Evolutionary conservation across 2,888 invertebrate species (phyloP).

Genomic region (Ethmia dodecea): DNA sequence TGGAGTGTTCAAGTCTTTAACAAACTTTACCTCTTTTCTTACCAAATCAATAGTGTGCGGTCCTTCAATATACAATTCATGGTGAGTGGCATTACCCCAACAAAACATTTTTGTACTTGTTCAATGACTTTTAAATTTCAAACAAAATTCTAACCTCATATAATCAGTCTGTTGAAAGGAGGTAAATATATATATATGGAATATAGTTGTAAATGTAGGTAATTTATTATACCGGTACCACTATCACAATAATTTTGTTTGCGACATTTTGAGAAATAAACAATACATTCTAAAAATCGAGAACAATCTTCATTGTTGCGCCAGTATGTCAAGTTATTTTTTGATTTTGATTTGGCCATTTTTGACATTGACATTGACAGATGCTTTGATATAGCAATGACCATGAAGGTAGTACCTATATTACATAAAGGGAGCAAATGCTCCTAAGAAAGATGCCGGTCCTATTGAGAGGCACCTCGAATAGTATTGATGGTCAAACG

Average conservation of each 20-base stretch:
- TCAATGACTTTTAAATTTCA: constrained; percentile 35
- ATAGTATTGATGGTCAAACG: too few relatives aligned
- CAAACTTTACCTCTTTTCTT: constrained; percentile 24
- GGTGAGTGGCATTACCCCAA: constrained; percentile 73
- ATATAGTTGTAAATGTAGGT: constrained; percentile 4
- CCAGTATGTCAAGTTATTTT: too few relatives aligned
- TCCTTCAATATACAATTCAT: constrained; percentile 64
- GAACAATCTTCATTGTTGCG: constrained; percentile 52
- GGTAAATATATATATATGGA: constrained; percentile 34
- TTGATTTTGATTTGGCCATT: too few relatives aligned
- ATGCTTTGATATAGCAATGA: too few relatives aligned
- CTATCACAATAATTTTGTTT: constrained; percentile 37
- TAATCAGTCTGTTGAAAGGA: constrained; percentile 33
- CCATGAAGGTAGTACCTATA: too few relatives aligned
- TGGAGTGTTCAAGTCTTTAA: not conserved
- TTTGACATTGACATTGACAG: too few relatives aligned
- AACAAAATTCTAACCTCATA: constrained; percentile 41
- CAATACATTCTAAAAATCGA: constrained; percentile 52
- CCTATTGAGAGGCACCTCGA: too few relatives aligned
- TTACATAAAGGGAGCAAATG: too few relatives aligned
- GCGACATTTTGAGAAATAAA: constrained; percentile 35
- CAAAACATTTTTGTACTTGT: constrained; percentile 59
- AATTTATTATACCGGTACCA: constrained; percentile 5
- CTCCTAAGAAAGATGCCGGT: too few relatives aligned
- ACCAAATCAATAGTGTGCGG: constrained; percentile 56